These are phyloP conservation scores for Globia sparganii DNA, from an alignment of 2,888 invertebrate genomes.

Conservation along the genomic window DNA sequence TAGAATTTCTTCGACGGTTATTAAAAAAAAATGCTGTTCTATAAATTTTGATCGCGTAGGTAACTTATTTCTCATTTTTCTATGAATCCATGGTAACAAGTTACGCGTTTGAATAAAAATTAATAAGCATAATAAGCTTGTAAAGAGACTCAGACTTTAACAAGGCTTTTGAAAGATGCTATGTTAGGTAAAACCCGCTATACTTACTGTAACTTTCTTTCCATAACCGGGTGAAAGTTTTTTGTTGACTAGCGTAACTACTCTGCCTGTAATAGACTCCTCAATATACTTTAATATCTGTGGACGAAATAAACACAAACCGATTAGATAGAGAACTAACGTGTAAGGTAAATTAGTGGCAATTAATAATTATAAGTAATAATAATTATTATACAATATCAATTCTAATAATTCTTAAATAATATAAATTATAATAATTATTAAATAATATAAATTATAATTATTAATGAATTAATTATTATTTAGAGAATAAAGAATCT, in stretches of 20 bases:
- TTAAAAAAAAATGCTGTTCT: not conserved
- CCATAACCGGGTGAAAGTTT: slow-evolving; percentile 61
- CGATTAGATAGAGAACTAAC: not conserved
- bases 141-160: not conserved
- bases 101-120: not conserved
- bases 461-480: not conserved
- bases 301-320: slow-evolving; percentile 20
- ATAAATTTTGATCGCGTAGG: too few species aligned
- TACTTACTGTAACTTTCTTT: slow-evolving; percentile 68
- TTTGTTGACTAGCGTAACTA: slow-evolving; percentile 51
- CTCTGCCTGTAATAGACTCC: slow-evolving; percentile 68
- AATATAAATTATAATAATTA: not conserved
- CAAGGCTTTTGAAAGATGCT: not conserved
- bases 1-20: not conserved
- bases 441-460: not conserved
- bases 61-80: not conserved
- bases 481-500: slow-evolving; percentile 24
- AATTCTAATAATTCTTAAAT: not conserved
- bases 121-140: not conserved
- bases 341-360: not conserved
- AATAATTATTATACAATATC: too few species aligned
- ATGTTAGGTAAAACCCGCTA: not conserved
- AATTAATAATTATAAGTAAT: not conserved
- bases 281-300: slow-evolving; percentile 75
- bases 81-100: not conserved